Conservation (phyloP, 1,140 invertebrate genomes). For the Bombus ignitus region DNA sequence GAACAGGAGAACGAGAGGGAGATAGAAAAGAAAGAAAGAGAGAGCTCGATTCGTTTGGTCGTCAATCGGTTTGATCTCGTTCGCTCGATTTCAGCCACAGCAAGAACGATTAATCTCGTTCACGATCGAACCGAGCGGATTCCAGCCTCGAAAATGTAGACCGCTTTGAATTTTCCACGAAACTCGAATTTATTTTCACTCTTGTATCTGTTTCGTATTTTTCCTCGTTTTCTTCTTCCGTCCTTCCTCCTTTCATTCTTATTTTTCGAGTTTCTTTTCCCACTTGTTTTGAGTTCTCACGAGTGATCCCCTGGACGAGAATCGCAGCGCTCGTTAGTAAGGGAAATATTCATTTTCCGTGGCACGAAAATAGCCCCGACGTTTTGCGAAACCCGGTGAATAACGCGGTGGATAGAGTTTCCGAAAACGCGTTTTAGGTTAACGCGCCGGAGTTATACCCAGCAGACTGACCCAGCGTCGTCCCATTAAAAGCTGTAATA, state of each 20-base stretch:
- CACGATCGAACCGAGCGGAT: not conserved
- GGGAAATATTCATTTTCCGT: slow-evolving; percentile 26
- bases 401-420: not conserved
- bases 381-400: not conserved
- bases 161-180: not conserved
- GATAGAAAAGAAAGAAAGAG: not conserved
- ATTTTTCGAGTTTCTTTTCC: too few relatives aligned
- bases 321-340: not conserved
- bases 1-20: not conserved
- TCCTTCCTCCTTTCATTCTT: not conserved
- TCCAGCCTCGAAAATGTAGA: not conserved
- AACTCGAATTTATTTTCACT: not conserved
- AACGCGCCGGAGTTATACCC: too few relatives aligned
- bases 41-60: not conserved
- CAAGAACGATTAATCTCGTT: slow-evolving; percentile 22
- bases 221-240: not conserved
- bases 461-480: too few relatives aligned
- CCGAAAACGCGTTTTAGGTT: not conserved
- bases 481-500: too few relatives aligned
- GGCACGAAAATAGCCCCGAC: not conserved
- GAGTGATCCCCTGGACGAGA: too few relatives aligned
- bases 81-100: slow-evolving; percentile 4
- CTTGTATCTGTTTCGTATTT: not conserved
- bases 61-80: not conserved
- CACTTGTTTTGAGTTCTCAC: too few relatives aligned